Percentiles rank a stretch among this genome's conserved stretches.
Evolutionary conservation across 2,113 vertebrate genomes (phyloP).

Genomic region (Podocnemis expansa): DNA sequence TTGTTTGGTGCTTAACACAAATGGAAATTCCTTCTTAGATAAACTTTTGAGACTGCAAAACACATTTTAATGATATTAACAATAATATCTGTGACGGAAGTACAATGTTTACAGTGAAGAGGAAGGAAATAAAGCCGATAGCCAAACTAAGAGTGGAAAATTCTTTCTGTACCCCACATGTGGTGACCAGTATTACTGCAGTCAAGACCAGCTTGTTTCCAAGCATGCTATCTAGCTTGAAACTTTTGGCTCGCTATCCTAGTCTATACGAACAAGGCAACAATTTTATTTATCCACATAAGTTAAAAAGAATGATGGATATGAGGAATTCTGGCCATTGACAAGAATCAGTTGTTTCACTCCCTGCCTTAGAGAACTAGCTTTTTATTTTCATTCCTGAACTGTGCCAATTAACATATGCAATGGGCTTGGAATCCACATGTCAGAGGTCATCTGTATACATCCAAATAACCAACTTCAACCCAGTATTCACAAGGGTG

Average conservation of each 20-base stretch:
- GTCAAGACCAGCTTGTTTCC: not conserved
- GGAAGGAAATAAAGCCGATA: not conserved
- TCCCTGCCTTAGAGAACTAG: not conserved
- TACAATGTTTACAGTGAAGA: accelerated
- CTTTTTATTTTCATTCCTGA: accelerated
- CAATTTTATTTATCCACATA: not conserved
- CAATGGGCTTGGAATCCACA: not conserved
- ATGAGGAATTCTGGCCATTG: not conserved
- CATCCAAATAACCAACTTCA: not conserved
- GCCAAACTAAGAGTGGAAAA: not conserved
- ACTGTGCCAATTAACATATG: not conserved
- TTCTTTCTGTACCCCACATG: not conserved
- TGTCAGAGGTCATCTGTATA: not conserved
- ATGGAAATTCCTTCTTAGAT: not conserved
- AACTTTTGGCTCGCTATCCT: not conserved
- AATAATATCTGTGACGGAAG: not conserved
- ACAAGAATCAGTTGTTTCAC: not conserved
- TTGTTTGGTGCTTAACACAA: not conserved
- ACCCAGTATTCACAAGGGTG: constrained; percentile 11
- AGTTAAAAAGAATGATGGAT: not conserved
- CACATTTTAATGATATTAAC: not conserved
- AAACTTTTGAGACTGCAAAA: not conserved
- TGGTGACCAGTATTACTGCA: not conserved
- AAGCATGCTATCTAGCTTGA: not conserved
- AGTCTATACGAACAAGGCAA: not conserved